Evolutionary conservation across 2,888 invertebrate genomes (phyloP).

Genomic region (Deilephila elpenor): DNA sequence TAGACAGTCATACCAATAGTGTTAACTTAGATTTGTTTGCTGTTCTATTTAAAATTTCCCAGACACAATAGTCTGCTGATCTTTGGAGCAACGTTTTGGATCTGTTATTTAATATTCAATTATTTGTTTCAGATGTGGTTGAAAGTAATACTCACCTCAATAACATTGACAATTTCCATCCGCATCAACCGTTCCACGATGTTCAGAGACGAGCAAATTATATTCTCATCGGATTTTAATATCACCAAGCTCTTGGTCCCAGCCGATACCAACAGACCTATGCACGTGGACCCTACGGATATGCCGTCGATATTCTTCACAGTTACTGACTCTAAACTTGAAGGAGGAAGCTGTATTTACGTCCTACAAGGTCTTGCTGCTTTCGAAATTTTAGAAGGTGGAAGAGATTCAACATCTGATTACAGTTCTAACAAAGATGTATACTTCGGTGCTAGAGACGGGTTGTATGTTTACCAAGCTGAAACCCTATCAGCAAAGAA

Average conservation of each 20-base stretch:
- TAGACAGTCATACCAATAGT: too few relatives aligned
- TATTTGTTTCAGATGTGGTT: slow-evolving; percentile 6
- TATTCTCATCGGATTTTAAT: slow-evolving; percentile 63
- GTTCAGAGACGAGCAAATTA: slow-evolving; percentile 61
- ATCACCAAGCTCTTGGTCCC: slow-evolving; percentile 67
- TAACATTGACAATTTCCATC: not conserved
- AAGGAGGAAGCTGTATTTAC: slow-evolving; percentile 69
- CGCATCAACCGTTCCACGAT: slow-evolving; percentile 38
- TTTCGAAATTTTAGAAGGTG: slow-evolving; percentile 68
- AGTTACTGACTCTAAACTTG: slow-evolving; percentile 57
- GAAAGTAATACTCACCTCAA: slow-evolving; percentile 17
- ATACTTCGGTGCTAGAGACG: slow-evolving; percentile 66
- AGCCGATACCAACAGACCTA: slow-evolving; percentile 55
- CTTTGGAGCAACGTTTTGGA: too few relatives aligned
- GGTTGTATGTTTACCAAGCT: slow-evolving; percentile 61
- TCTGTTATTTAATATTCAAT: too few relatives aligned
- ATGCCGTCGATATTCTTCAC: slow-evolving; percentile 70
- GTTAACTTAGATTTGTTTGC: too few relatives aligned
- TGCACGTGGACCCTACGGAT: slow-evolving; percentile 55
- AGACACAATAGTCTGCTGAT: too few relatives aligned
- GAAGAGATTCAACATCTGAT: slow-evolving; percentile 66
- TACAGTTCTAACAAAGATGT: slow-evolving; percentile 57
- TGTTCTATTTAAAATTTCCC: too few relatives aligned
- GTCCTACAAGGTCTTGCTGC: slow-evolving; percentile 70
- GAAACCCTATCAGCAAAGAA: slow-evolving; percentile 65